Conservation (phyloP, 2,888 invertebrate genomes). For the Disparrhopalites patrizii region DNA sequence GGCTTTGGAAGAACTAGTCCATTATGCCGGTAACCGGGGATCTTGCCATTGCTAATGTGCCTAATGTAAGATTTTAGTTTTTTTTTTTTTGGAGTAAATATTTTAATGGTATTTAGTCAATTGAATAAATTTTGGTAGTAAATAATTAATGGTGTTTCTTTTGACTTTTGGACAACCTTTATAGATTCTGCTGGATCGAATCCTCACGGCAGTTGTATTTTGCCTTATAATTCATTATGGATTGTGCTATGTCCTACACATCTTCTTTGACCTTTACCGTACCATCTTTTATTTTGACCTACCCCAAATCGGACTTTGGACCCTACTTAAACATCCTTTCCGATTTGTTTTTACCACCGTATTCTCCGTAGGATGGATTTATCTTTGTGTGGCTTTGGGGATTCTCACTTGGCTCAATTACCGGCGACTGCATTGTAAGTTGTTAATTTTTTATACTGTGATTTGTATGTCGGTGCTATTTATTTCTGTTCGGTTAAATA, state of each 20-base stretch:
- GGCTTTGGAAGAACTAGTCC: too few species aligned
- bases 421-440: slow-evolving; percentile 17
- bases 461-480: too few species aligned
- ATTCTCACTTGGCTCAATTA: slow-evolving; percentile 11
- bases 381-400: not conserved
- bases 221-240: slow-evolving; percentile 10
- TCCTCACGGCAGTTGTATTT: slow-evolving; percentile 4
- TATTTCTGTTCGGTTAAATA: too few species aligned
- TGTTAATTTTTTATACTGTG: too few species aligned
- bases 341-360: slow-evolving; percentile 14
- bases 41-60: not conserved
- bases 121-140: not conserved
- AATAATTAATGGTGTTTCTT: not conserved
- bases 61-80: not conserved
- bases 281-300: slow-evolving; percentile 11
- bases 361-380: slow-evolving; percentile 23
- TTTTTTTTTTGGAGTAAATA: not conserved
- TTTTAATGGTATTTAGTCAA: not conserved
- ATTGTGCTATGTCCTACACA: slow-evolving; percentile 6
- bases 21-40: not conserved
- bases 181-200: slow-evolving; percentile 11
- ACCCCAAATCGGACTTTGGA: slow-evolving; percentile 6
- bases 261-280: not conserved
- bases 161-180: not conserved
- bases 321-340: slow-evolving; percentile 18